Percentiles rank a stretch among this genome's conserved stretches.
These are phyloP conservation scores for Zoroaster sp. DNA, from an alignment of 53 echinoderm and acorn worm species.

Conservation along the genomic window DNA sequence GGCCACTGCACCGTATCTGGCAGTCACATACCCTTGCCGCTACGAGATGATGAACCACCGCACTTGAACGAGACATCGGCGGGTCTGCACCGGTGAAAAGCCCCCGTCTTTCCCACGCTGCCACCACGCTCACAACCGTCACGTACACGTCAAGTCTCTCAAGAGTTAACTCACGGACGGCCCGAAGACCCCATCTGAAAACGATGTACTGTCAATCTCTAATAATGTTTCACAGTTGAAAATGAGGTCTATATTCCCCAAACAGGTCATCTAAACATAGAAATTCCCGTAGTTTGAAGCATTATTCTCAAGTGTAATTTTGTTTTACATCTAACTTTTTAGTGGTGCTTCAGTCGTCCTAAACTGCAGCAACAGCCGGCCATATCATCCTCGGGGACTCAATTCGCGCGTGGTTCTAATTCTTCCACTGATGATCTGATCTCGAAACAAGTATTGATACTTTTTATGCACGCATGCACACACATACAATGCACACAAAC, in stretches of 20 bases:
- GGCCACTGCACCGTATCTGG: constrained; percentile 15
- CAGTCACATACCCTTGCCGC: background rate
- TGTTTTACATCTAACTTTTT: too few relatives aligned
- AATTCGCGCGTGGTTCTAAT: too few relatives aligned
- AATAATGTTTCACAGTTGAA: background rate
- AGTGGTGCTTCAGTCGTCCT: too few relatives aligned
- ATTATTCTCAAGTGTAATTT: too few relatives aligned
- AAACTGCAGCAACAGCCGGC: too few relatives aligned
- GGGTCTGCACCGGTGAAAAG: background rate
- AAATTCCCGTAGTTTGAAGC: background rate
- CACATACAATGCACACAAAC: too few relatives aligned
- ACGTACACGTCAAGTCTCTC: too few relatives aligned
- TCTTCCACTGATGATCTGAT: too few relatives aligned
- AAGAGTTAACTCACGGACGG: background rate
- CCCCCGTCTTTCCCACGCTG: background rate
- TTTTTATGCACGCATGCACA: too few relatives aligned
- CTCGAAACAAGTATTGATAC: too few relatives aligned
- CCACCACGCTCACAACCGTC: background rate
- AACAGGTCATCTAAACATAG: background rate
- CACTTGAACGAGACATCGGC: constrained; percentile 31
- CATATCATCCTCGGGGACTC: too few relatives aligned
- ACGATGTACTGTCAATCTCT: background rate
- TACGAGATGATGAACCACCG: constrained; percentile 17
- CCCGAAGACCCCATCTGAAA: background rate
- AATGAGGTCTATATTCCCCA: background rate